phyloP scores from a whole-genome alignment of 2,797 vertebrate species.

The Pagetopsis macropterus region DNA sequence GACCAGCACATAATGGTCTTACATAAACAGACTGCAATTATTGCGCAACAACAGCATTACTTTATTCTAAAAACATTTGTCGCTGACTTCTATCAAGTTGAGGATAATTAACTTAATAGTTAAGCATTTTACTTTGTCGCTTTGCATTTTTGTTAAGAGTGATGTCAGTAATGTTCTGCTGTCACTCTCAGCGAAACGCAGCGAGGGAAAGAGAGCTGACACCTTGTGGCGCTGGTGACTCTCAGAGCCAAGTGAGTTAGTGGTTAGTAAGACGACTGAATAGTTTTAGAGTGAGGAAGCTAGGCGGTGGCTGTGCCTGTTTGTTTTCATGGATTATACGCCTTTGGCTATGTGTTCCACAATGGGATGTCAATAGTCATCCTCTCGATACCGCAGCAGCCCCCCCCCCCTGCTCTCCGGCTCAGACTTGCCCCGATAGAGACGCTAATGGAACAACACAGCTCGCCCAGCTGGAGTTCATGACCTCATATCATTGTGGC shows the following conservation, averaged over 20 bases:
- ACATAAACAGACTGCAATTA: constrained; percentile 49
- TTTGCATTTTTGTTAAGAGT: constrained; percentile 37
- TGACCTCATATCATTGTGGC: constrained; percentile 73
- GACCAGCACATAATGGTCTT: constrained; percentile 59
- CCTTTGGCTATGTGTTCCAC: constrained; percentile 64
- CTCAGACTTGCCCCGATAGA: constrained; percentile 58
- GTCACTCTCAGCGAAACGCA: constrained; percentile 46
- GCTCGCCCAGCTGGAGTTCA: constrained; percentile 76
- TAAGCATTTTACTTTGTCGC: constrained; percentile 46
- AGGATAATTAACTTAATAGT: constrained; percentile 37
- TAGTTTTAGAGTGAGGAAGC: constrained; percentile 72
- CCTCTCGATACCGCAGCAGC: constrained; percentile 39
- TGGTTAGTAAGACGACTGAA: constrained; percentile 63
- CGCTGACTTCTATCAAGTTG: constrained; percentile 24
- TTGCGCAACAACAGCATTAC: constrained; percentile 46
- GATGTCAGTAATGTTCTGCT: constrained; percentile 40
- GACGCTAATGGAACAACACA: constrained; percentile 74
- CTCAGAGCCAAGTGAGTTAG: constrained; percentile 41
- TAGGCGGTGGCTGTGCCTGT: constrained; percentile 74
- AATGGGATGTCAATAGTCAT: constrained; percentile 72
- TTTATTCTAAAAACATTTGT: constrained; percentile 44
- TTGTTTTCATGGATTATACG: constrained; percentile 76
- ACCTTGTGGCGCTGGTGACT: constrained; percentile 55
- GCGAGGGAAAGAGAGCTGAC: constrained; percentile 42
- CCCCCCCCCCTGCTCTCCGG: constrained; percentile 49